A percentile compares a stretch with the other conserved stretches of the same genome.
Evolutionary conservation across 2,113 vertebrate species (phyloP).

Genomic region (Bos taurus): DNA sequence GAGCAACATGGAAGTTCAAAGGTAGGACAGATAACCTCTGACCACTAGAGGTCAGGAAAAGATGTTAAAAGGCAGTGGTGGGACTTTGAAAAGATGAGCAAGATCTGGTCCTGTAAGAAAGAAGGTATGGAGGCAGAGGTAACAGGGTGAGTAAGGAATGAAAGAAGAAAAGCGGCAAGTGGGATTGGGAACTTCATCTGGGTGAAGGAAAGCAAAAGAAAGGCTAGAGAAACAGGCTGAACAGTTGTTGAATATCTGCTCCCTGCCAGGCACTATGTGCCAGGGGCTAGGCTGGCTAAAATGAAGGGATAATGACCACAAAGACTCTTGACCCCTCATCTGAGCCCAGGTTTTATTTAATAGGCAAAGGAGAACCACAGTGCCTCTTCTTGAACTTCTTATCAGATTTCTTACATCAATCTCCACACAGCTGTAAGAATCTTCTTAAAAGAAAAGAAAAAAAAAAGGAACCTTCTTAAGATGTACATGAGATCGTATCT

Average conservation of each 20-base stretch:
- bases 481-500: background rate
- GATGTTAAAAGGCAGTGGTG: background rate
- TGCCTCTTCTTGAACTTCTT: background rate
- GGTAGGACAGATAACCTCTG: background rate
- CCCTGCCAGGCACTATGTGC: background rate
- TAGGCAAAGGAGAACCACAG: background rate
- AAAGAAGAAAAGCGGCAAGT: background rate
- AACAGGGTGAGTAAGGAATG: background rate
- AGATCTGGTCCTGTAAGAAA: background rate
- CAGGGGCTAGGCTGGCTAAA: background rate
- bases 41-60: background rate
- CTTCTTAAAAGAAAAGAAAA: background rate
- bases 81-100: background rate
- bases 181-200: background rate
- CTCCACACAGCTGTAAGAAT: background rate
- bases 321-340: background rate
- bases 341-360: background rate
- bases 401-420: background rate
- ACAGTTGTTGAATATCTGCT: background rate
- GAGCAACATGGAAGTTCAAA: background rate
- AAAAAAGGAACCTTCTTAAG: background rate
- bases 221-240: background rate
- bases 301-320: background rate
- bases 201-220: background rate
- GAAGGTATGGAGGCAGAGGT: background rate